Percentiles rank a stretch among this genome's conserved stretches.
Evolutionary conservation across 1,140 invertebrate genomes (phyloP).

Genomic region (Lordiphosa mommai): DNA sequence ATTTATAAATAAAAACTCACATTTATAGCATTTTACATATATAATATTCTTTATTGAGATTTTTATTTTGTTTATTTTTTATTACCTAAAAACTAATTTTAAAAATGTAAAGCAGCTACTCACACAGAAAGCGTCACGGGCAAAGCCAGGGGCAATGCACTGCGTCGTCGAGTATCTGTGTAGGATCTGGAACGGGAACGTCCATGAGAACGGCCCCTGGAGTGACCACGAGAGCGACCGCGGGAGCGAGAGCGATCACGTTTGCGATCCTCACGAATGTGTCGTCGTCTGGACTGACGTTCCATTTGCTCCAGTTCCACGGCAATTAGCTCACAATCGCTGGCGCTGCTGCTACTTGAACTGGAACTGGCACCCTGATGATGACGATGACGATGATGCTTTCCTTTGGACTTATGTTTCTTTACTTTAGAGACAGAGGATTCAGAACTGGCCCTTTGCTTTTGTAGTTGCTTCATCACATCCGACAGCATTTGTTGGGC

Average conservation of each 20-base stretch:
- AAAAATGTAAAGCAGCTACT: constrained; percentile 12
- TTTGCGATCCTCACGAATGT: constrained; percentile 31
- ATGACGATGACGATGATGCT: constrained; percentile 14
- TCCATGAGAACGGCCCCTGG: constrained; percentile 40
- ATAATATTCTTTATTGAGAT: too few species aligned
- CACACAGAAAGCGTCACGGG: constrained; percentile 35
- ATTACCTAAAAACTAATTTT: too few species aligned
- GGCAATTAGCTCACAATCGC: constrained; percentile 32
- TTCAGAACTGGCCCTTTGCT: constrained; percentile 6
- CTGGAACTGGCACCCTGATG: constrained; percentile 12
- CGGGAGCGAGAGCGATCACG: constrained; percentile 39
- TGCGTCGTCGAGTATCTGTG: constrained; percentile 27
- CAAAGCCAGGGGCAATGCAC: constrained; percentile 31
- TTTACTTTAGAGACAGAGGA: background rate
- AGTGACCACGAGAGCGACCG: constrained; percentile 38
- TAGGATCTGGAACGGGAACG: constrained; percentile 46
- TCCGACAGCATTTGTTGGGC: constrained; percentile 48
- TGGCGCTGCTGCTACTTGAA: constrained; percentile 13
- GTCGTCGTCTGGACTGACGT: constrained; percentile 4
- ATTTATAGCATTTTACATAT: too few species aligned
- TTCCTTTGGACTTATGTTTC: constrained; percentile 20
- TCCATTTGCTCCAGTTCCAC: constrained; percentile 12
- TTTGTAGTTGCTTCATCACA: constrained; percentile 34
- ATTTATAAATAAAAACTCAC: too few species aligned
- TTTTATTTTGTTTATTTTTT: too few species aligned